Evolutionary conservation across 1,140 invertebrate species (phyloP).

Genomic region (Drosophila persimilis): DNA sequence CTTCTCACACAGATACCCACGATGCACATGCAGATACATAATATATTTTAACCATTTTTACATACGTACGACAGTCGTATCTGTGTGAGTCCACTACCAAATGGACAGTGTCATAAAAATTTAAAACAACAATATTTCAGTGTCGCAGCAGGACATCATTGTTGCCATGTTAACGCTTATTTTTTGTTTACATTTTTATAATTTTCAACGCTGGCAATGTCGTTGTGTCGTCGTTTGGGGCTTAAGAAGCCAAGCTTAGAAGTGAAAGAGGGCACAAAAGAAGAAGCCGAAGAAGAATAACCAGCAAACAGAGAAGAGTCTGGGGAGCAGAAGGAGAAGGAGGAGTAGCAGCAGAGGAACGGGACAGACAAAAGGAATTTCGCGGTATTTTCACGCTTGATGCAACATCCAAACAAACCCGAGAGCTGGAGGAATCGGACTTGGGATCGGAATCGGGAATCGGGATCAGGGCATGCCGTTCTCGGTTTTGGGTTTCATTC

Average conservation of each 20-base stretch:
- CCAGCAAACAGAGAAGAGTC: slow-evolving; percentile 4
- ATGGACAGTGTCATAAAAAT: slow-evolving; percentile 78
- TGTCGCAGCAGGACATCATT: slow-evolving; percentile 81
- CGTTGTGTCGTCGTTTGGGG: slow-evolving; percentile 2
- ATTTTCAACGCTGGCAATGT: slow-evolving; percentile 29
- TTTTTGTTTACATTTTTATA: slow-evolving; percentile 76
- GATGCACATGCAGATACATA: not conserved
- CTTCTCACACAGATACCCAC: slow-evolving; percentile 6
- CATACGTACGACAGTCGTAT: not conserved
- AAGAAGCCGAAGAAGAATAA: not conserved
- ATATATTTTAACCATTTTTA: not conserved
- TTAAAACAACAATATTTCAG: slow-evolving; percentile 82
- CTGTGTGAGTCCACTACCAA: slow-evolving; percentile 4
- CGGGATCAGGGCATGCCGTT: slow-evolving; percentile 19
- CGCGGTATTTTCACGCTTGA: slow-evolving; percentile 82
- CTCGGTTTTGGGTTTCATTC: slow-evolving; percentile 79
- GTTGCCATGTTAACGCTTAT: slow-evolving; percentile 83
- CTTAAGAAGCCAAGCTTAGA: slow-evolving; percentile 39
- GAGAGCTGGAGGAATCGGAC: not conserved
- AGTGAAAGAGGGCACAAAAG: slow-evolving; percentile 11
- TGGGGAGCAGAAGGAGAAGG: not conserved
- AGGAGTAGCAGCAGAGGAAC: slow-evolving; percentile 5
- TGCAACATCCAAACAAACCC: slow-evolving; percentile 26
- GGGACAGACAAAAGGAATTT: slow-evolving; percentile 62
- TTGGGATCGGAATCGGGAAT: slow-evolving; percentile 1